Evolutionary conservation across 2,888 invertebrate genomes (phyloP).

Genomic region (Aromia moschata): DNA sequence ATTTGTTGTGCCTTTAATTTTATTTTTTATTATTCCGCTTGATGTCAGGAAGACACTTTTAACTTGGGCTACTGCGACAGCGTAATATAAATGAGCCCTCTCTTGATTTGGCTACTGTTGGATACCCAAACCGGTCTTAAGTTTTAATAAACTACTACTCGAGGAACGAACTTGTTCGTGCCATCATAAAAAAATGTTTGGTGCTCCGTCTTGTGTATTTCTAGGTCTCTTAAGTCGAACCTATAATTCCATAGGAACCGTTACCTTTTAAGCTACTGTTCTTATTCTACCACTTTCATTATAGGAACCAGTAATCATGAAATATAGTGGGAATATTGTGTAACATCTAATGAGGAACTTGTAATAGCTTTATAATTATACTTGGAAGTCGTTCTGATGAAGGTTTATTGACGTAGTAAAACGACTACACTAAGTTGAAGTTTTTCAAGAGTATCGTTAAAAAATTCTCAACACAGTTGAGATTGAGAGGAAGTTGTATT

Average conservation of each 20-base stretch:
- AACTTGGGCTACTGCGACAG: constrained; percentile 11
- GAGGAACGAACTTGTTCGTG: constrained; percentile 7
- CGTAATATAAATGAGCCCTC: constrained; percentile 21
- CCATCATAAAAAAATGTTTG: constrained; percentile 14
- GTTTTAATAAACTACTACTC: constrained; percentile 22
- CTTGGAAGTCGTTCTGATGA: background rate
- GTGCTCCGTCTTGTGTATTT: constrained; percentile 2
- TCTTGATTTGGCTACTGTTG: constrained; percentile 26
- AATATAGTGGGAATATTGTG: constrained; percentile 11
- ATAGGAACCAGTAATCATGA: constrained; percentile 12
- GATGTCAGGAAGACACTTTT: too few species aligned
- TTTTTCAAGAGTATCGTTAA: too few species aligned
- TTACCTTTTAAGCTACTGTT: constrained; percentile 2
- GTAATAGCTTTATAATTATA: constrained; percentile 19
- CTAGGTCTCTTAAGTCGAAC: background rate
- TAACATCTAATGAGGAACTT: constrained; percentile 14
- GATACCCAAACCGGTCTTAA: constrained; percentile 25
- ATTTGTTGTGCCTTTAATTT: too few species aligned
- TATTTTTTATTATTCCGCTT: too few species aligned
- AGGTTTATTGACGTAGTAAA: constrained; percentile 1
- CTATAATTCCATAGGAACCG: background rate
- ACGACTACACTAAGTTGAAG: background rate
- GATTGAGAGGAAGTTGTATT: too few species aligned
- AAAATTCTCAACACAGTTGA: too few species aligned
- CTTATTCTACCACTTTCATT: constrained; percentile 12